These are phyloP conservation scores for Vidua chalybeata DNA, from an alignment of 2,113 vertebrate genomes.

Conservation along the genomic window DNA sequence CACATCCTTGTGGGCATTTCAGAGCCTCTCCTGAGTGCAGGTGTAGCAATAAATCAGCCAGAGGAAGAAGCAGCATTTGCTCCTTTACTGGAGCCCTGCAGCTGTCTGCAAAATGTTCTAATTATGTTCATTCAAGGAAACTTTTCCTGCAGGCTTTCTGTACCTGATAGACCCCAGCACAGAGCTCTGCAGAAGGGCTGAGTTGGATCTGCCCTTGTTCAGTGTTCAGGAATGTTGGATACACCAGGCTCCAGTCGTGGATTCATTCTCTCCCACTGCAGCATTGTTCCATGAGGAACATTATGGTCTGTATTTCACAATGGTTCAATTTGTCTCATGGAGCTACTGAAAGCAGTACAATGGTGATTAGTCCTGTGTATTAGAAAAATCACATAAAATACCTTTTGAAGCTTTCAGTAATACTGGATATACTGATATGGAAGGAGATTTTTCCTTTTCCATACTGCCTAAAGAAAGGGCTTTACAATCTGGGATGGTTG, in stretches of 20 bases:
- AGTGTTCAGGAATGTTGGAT: background rate
- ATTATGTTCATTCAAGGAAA: background rate
- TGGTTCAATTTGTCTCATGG: background rate
- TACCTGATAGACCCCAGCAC: background rate
- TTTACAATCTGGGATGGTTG: background rate
- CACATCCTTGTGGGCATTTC: background rate
- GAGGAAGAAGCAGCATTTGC: background rate
- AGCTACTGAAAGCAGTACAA: background rate
- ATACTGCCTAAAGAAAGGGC: background rate
- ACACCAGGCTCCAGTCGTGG: too few relatives aligned
- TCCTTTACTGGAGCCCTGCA: conserved; percentile 9
- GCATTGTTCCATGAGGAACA: background rate
- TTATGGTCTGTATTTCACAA: background rate
- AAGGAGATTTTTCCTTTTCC: background rate
- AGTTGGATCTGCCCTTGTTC: background rate
- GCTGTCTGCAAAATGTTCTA: background rate
- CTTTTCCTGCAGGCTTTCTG: background rate
- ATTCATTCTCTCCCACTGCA: background rate
- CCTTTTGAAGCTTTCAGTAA: background rate
- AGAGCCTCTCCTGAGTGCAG: background rate
- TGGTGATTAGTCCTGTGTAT: background rate
- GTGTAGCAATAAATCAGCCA: conserved; percentile 36
- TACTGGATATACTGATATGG: background rate
- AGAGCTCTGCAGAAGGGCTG: background rate
- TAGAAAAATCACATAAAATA: background rate